Base-by-base conservation (phyloP, 1,140 invertebrate species). In the Paraescarpia echinospica region DNA sequence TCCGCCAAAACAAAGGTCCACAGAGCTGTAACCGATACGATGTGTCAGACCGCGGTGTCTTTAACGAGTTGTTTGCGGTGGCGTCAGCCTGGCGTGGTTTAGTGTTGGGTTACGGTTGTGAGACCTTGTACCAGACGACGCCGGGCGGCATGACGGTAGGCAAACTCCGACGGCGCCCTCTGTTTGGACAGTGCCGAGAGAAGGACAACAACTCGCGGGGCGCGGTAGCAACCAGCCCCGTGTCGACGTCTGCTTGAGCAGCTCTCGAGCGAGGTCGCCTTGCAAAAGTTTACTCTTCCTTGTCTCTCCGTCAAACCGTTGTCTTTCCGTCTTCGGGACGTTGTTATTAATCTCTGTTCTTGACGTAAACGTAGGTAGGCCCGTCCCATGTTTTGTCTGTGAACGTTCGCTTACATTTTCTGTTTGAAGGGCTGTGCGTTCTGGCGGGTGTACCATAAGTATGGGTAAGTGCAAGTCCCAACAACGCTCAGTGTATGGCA, bases 31-130 rank as follows among this genome's bases (percentile, higher is more conserved):
- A 77, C 59, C 59, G 59, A 77, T 18, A 77, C 59, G 59, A 27
- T 77, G 59, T 77, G 2, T 18, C 59, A 77, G 59, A 27, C 59
- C 27, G 27, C 22, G 59, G 59, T 77, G 59, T 77, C 59, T 77
- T 77, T 77, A 77, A 77, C 59, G 59, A 77, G 59, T 77, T 77
- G 59, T 77, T 77, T 77, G 59, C 59, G 59, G 59, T 77, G 59
- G 59, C 59, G 59, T 77, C 59, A 77, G 59, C 22, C 59, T 6
- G 59, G 8, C 14, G 59, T 77, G 59, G 59, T 77, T 77, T 77
- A 77, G 59, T 77, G 59, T 77, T 31, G 59, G 1, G 59, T 77
- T 77, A 77, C 59, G 59, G 59, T 31, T 18, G 59, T 77, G 59
- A 77, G 14, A 77, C 59, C 59, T 77, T 4, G 2, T 77, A 77